phyloP scores from a whole-genome alignment of 2,113 vertebrate genomes.

The Pangasianodon hypophthalmus region DNA sequence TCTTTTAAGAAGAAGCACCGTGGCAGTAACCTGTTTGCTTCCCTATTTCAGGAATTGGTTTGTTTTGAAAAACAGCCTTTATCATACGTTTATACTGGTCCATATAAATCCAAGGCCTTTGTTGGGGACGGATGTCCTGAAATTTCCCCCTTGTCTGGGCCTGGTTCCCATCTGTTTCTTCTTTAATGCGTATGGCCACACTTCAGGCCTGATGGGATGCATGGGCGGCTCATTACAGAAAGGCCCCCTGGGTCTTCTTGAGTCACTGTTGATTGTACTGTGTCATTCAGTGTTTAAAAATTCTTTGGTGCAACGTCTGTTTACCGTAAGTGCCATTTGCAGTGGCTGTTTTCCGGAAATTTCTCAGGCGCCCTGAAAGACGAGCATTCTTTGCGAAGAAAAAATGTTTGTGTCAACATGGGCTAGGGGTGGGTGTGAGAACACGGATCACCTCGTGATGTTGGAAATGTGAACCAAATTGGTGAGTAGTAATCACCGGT shows the following conservation, averaged over 20 bases:
- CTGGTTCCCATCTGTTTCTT: conserved; percentile 47
- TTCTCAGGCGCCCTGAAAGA: conserved; percentile 15
- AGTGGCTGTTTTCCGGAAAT: conserved; percentile 37
- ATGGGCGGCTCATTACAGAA: conserved; percentile 31
- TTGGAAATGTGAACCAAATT: not conserved
- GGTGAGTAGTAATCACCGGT: not conserved
- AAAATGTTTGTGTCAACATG: not conserved
- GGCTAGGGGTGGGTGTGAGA: not conserved
- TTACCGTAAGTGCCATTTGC: conserved; percentile 39
- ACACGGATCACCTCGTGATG: not conserved
- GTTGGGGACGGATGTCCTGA: conserved; percentile 39
- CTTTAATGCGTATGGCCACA: conserved; percentile 38
- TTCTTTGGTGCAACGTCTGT: conserved; percentile 40
- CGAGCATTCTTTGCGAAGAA: not conserved
- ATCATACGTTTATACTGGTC: not conserved
- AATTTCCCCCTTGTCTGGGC: not conserved
- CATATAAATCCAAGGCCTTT: conserved; percentile 15
- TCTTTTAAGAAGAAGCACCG: not conserved
- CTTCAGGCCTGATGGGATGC: conserved; percentile 39
- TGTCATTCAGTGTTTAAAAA: conserved; percentile 50
- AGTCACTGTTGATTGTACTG: conserved; percentile 44
- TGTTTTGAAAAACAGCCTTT: not conserved
- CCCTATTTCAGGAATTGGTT: not conserved
- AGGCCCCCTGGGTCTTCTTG: conserved; percentile 37
- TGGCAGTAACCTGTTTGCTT: not conserved